These are phyloP conservation scores for Andrena flavipes DNA, from an alignment of 2,888 invertebrate species.

Conservation along the genomic window DNA sequence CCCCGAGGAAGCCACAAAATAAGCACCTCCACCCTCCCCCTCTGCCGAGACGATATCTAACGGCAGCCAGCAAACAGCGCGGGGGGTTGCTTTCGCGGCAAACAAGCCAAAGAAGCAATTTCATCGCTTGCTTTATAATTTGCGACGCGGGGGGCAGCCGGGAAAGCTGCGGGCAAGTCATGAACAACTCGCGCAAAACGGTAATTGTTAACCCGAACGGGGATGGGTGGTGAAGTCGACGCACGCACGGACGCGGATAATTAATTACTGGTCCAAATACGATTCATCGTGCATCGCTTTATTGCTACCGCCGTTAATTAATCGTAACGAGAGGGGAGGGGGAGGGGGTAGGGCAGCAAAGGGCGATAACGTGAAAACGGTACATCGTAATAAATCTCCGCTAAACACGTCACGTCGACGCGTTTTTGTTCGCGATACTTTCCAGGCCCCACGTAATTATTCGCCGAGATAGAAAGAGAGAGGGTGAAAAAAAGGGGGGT, in stretches of 20 bases:
- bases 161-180: neutral
- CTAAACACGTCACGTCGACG: slow-evolving; percentile 3
- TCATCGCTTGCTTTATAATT: neutral
- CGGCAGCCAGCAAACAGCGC: neutral
- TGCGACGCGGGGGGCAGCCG: neutral
- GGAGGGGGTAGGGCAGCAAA: neutral
- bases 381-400: slow-evolving; percentile 51
- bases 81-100: neutral
- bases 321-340: slow-evolving; percentile 36
- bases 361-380: slow-evolving; percentile 29
- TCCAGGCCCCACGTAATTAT: slow-evolving; percentile 16
- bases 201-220: slow-evolving; percentile 5
- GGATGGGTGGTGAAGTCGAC: slow-evolving; percentile 14
- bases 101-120: slow-evolving; percentile 1
- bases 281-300: slow-evolving; percentile 46
- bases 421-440: slow-evolving; percentile 13
- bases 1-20: neutral
- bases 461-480: neutral
- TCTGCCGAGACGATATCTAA: neutral
- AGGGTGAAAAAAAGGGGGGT: neutral
- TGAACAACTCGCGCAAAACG: slow-evolving; percentile 6
- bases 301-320: slow-evolving; percentile 58
- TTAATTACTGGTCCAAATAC: slow-evolving; percentile 57
- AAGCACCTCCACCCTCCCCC: neutral
- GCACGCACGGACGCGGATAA: slow-evolving; percentile 40